Percentiles rank a stretch among this genome's conserved stretches.
Evolutionary conservation across 2,113 vertebrate genomes (phyloP).

Genomic region (Oceanites oceanicus): DNA sequence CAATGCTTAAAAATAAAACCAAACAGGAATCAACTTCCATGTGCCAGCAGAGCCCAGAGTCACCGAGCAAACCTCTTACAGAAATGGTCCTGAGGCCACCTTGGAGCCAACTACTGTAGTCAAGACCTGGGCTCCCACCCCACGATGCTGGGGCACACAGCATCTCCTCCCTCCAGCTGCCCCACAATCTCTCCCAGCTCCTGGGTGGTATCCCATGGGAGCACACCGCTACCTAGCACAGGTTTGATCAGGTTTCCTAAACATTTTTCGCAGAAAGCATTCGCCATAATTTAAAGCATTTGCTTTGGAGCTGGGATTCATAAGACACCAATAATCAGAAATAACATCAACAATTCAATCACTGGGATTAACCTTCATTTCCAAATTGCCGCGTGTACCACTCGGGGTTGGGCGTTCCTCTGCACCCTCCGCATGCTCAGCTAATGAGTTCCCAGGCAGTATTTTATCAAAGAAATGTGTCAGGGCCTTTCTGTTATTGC

Average conservation of each 20-base stretch:
- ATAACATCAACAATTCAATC: background rate
- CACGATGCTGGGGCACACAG: background rate
- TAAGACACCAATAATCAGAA: background rate
- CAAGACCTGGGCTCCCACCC: background rate
- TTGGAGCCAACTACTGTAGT: background rate
- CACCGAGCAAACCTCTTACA: background rate
- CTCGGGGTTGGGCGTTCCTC: background rate
- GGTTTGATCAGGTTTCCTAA: background rate
- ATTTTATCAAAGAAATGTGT: constrained; percentile 67
- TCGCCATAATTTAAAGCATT: background rate
- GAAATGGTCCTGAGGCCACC: background rate
- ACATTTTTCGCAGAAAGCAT: background rate
- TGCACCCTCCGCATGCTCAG: background rate
- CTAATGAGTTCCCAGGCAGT: constrained; percentile 63
- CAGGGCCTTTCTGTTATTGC: constrained; percentile 60
- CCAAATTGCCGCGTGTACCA: rapidly evolving
- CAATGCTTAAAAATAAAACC: background rate
- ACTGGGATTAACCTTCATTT: background rate
- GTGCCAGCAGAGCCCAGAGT: background rate
- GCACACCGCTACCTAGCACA: background rate
- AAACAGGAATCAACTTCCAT: background rate
- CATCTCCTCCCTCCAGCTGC: background rate
- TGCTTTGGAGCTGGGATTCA: background rate
- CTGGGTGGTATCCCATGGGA: background rate
- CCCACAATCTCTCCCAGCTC: background rate